Base-by-base conservation (phyloP, 2,113 vertebrate genomes). In the Apaloderma vittatum region DNA sequence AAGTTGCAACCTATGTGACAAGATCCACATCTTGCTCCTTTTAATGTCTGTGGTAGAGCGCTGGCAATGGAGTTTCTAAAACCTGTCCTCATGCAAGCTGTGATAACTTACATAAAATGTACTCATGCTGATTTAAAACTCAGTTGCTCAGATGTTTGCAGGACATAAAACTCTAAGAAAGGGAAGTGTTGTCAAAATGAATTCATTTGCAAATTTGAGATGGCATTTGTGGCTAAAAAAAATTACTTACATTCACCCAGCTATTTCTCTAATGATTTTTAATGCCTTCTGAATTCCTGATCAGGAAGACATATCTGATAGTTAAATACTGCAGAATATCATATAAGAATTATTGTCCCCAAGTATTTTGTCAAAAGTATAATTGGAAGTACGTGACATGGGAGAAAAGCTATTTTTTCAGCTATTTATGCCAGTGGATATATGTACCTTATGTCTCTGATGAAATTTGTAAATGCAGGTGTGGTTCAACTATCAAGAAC, bases 201-300 rank as follows among this genome's bases (percentile, higher is more conserved):
- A 93, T 63, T 90, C 6, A 48, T 79, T 66, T 74, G 54, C 75
- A 93, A 90, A 86, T 76, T 90, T 75, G 77, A 51, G 21, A 66
- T 71, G 54, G 75, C 24, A 63, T 49, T 54, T 14, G 36, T 3
- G 4, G 12, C 3, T 40, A 88, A 78, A 52, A 68, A 66, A 68
- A 8, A 59, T 76, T 46, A 66, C n/a, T 88, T 70, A 26, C 30
- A 29, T 61, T 81, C 71, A 62, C 23, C 6, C 45, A 67, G 68
- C n/a, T 87, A 84, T 82, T 90, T 80, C 36, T 72, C 15, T 92
- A 88, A 86, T 58, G 63, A 77, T 52, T 92, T 81, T 84, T 89
- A 89, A 45, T 85, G 26, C 17, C 40, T 96, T 72, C 71, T 70
- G 77, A 75, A 94, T 88, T 90, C 73, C 57, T 93, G 94, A 94